Conservation (phyloP, 2,797 vertebrate genomes). For the Lagorchestes hirsutus region DNA sequence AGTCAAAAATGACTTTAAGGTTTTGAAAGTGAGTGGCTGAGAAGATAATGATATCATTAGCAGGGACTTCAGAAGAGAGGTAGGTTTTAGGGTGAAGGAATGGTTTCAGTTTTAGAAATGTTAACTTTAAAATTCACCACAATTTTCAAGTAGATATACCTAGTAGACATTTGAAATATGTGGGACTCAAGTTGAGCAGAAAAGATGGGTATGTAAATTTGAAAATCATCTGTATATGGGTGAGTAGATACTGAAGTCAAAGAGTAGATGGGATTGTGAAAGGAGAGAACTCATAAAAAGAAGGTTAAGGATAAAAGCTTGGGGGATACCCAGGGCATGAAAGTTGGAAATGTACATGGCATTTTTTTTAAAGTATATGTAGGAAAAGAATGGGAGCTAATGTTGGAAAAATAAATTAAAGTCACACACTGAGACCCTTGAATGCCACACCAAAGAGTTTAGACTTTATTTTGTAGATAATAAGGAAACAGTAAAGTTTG, state of each 20-base stretch:
- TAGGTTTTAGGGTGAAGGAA: not conserved
- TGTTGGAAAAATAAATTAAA: not conserved
- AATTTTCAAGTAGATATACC: not conserved
- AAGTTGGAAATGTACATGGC: accelerated
- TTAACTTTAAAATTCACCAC: not conserved
- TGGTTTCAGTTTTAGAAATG: not conserved
- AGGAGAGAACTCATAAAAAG: not conserved
- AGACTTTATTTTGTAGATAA: conserved; percentile 29
- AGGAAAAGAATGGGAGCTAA: not conserved
- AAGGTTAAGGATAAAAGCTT: too few relatives aligned
- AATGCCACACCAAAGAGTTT: not conserved
- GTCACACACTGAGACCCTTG: not conserved
- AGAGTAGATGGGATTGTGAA: not conserved
- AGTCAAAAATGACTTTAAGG: not conserved
- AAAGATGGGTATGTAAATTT: not conserved
- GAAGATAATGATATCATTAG: not conserved
- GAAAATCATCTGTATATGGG: not conserved
- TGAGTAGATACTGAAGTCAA: not conserved
- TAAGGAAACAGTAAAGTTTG: not conserved
- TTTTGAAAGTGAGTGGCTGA: not conserved
- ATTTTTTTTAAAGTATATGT: not conserved
- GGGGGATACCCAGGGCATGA: not conserved
- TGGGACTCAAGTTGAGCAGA: not conserved
- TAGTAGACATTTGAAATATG: not conserved
- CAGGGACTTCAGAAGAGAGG: not conserved